phyloP scores from a whole-genome alignment of 1,140 invertebrate genomes.

The Asbolus verrucosus region DNA sequence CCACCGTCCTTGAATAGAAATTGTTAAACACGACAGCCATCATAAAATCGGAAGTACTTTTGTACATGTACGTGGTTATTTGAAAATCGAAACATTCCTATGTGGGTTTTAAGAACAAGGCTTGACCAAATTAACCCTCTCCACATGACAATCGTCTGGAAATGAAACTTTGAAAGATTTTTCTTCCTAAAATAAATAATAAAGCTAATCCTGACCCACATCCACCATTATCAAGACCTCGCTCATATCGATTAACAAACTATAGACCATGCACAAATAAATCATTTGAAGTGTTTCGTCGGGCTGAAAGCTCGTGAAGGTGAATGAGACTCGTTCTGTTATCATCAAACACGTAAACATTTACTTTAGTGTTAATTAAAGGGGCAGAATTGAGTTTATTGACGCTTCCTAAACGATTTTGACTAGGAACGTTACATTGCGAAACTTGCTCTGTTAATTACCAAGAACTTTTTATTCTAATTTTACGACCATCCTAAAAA shows the following conservation, averaged over 20 bases:
- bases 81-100: background rate
- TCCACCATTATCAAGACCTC: constrained; percentile 18
- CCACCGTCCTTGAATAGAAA: background rate
- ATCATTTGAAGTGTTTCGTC: too few relatives aligned
- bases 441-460: constrained; percentile 1
- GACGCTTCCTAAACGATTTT: constrained; percentile 2
- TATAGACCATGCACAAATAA: background rate
- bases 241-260: constrained; percentile 1
- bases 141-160: too few relatives aligned
- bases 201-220: constrained; percentile 17
- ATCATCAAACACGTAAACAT: constrained; percentile 19
- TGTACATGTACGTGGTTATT: background rate
- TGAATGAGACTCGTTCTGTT: background rate
- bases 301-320: constrained; percentile 1
- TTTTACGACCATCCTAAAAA: constrained; percentile 1
- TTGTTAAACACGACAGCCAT: constrained; percentile 12
- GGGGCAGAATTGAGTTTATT: background rate
- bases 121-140: too few relatives aligned
- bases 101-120: constrained; percentile 16
- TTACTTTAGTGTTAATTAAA: background rate
- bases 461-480: background rate
- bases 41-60: constrained; percentile 11
- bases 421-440: background rate
- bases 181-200: background rate
- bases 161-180: background rate